A percentile compares a stretch with the other conserved stretches of the same genome.
Conservation (phyloP, 2,888 invertebrate species). For the Pherbina coryleti region DNA sequence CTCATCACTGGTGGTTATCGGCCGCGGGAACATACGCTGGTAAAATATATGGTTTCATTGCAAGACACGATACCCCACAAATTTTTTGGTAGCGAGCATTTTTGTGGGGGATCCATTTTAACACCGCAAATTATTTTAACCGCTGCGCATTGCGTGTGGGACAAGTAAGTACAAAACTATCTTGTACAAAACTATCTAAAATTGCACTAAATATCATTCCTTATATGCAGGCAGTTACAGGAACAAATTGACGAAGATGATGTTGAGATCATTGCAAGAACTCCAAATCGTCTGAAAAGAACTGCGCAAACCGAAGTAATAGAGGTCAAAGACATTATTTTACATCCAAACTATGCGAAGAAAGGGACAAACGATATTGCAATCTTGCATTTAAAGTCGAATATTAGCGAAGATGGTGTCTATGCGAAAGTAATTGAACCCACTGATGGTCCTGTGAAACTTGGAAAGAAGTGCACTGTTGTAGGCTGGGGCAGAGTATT, state of each 20-base stretch:
- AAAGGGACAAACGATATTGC: constrained; percentile 51
- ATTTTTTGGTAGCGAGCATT: constrained; percentile 50
- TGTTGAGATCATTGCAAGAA: constrained; percentile 46
- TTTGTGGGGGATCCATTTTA: constrained; percentile 52
- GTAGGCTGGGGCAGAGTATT: constrained; percentile 54
- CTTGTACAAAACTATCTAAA: neutral
- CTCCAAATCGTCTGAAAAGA: constrained; percentile 42
- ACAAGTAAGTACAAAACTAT: constrained; percentile 36
- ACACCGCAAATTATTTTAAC: constrained; percentile 48
- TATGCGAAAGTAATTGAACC: constrained; percentile 40
- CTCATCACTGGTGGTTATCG: neutral
- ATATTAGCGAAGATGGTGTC: constrained; percentile 37
- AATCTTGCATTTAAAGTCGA: constrained; percentile 43
- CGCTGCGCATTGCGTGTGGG: constrained; percentile 52
- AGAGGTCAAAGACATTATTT: neutral
- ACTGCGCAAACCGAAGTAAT: constrained; percentile 45
- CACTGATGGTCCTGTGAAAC: constrained; percentile 29
- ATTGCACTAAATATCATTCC: neutral
- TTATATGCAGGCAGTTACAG: neutral
- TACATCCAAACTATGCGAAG: constrained; percentile 47
- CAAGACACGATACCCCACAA: constrained; percentile 39
- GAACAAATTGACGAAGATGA: constrained; percentile 3
- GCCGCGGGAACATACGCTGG: neutral
- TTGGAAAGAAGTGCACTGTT: constrained; percentile 42
- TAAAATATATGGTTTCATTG: constrained; percentile 44